Evolutionary conservation across 2,113 vertebrate genomes (phyloP).

Genomic region (Gnathochromis pfefferi): DNA sequence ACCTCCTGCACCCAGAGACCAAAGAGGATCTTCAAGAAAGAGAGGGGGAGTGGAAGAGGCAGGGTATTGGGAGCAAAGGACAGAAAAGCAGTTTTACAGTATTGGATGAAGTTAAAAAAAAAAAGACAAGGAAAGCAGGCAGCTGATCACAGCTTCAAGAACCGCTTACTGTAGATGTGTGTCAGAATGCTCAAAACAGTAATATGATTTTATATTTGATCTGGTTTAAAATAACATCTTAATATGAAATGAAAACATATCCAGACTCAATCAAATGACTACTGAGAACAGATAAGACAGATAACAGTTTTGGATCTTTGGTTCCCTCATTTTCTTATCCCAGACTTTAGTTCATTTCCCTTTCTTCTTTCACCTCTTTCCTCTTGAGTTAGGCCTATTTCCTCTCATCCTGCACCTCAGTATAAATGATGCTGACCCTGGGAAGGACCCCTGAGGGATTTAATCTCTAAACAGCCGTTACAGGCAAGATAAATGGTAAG

Average conservation of each 20-base stretch:
- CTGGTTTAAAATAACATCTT: background rate
- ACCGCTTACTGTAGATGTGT: background rate
- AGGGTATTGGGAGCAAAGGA: background rate
- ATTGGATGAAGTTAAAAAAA: background rate
- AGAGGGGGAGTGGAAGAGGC: background rate
- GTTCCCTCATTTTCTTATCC: background rate
- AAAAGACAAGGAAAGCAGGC: background rate
- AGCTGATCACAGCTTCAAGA: background rate
- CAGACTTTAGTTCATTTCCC: background rate
- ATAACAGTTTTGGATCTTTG: background rate
- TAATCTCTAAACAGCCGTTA: slow-evolving; percentile 60
- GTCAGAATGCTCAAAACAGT: background rate
- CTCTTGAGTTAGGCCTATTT: background rate
- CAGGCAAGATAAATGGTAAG: slow-evolving; percentile 50
- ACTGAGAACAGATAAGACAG: background rate
- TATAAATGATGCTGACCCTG: slow-evolving; percentile 56
- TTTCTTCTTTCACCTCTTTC: background rate
- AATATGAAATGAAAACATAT: background rate
- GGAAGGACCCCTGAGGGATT: slow-evolving; percentile 39
- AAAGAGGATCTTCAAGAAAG: background rate
- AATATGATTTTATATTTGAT: background rate
- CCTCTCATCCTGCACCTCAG: slow-evolving; percentile 23
- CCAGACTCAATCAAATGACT: background rate
- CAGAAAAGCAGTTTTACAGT: background rate
- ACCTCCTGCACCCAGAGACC: slow-evolving; percentile 20